Conservation (phyloP, 2,113 vertebrate species). For the Irena cyanogastra region DNA sequence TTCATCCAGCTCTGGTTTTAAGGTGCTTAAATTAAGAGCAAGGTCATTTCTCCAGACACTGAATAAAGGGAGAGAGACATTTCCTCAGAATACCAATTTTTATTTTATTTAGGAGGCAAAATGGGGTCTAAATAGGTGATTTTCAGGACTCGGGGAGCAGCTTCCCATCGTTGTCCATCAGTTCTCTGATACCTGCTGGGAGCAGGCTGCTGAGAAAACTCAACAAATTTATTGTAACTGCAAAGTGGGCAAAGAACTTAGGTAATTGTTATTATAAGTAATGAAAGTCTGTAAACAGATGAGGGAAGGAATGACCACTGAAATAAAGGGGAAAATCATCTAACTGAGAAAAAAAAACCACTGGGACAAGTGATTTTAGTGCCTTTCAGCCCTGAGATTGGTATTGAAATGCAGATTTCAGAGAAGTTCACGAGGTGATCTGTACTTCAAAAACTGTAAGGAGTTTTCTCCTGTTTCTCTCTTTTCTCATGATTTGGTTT, state of each 20-base stretch:
- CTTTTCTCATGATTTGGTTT: neutral
- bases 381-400: neutral
- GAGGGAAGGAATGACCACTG: neutral
- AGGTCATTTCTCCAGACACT: neutral
- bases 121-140: neutral
- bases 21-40: neutral
- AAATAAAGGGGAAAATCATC: neutral
- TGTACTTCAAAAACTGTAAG: rapidly evolving
- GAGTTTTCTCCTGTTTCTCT: neutral
- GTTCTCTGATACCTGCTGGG: neutral
- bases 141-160: neutral
- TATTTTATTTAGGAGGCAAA: neutral
- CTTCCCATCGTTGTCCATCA: rapidly evolving
- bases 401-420: neutral
- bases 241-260: neutral
- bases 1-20: neutral
- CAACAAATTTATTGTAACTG: neutral
- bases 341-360: neutral
- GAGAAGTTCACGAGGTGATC: rapidly evolving
- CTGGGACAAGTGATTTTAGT: neutral
- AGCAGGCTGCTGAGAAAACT: neutral
- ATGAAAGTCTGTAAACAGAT: neutral
- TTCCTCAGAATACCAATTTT: neutral
- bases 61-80: neutral
- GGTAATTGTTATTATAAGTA: neutral